Base-by-base conservation (phyloP, 2,797 vertebrate genomes). In the Oophaga sylvatica region DNA sequence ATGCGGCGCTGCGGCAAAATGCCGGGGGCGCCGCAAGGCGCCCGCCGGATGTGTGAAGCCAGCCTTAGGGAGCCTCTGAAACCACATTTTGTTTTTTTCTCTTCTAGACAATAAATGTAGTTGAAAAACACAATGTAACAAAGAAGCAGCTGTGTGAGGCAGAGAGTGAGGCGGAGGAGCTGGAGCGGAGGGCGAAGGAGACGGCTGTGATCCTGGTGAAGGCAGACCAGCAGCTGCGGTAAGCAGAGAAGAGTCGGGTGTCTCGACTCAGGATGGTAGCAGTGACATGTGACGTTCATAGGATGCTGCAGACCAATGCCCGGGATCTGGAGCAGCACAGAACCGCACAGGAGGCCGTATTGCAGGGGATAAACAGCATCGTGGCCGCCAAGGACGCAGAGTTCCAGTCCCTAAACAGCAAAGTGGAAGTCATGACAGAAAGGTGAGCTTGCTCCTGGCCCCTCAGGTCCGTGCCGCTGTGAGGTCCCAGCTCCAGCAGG, bases 191-290 rank as follows among this genome's bases (percentile, higher is more conserved):
- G 90, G 94, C 95, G 86, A 94, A 91, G 90, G 94, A 95, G 81
- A 94, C 90, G 8, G 95, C 95, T 53, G n/a, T 90, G 57, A 93
- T 94, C 82, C 91, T 96, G 8, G 92, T 94, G 84, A 94, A 92
- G 87, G 94, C 95, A 12, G 93, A 95, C 89, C 94, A 95, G 89
- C 94, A 95, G 22, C 92, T 96, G 86, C 95, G 96, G 96, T 97
- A 92, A 15, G 67, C 29, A 16, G 1, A 16, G 4, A 29, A 57
- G 48, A 17, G 2, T 12, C 15, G 11, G n/a, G 77, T 10, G 19
- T 35, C 53, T 20, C 56, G 3, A 57, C 10, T 67, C 29, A 41
- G 26, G 53, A 63, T 63, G 60, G 19, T 63, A 6, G 19, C 6
- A 19, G 5, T 63, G 67, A 31, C 7, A 16, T 29, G 48, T 29